Conservation (phyloP, 1,140 invertebrate species). For the Chelonus insularis region DNA sequence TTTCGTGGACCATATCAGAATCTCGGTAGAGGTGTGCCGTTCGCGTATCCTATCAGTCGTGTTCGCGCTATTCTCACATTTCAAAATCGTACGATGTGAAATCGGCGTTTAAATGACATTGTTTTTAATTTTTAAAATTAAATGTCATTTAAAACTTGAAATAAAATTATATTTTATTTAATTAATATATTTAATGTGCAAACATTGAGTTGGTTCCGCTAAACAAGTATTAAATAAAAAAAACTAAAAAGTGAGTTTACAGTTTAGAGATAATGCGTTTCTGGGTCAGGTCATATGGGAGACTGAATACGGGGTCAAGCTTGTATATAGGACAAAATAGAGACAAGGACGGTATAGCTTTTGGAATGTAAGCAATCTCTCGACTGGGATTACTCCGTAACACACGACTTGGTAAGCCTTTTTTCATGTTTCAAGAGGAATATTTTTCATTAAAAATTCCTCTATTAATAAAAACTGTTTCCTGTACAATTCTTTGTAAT, state of each 20-base stretch:
- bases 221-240: no score
- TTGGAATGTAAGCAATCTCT: constrained; percentile 17
- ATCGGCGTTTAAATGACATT: no score
- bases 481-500: neutral
- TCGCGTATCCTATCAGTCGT: constrained; percentile 23
- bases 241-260: neutral
- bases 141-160: no score
- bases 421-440: neutral
- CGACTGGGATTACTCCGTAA: constrained; percentile 12
- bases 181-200: neutral
- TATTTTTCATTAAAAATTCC: no score
- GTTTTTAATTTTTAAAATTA: no score
- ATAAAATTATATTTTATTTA: neutral
- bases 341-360: neutral
- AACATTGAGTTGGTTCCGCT: no score
- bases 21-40: constrained; percentile 45
- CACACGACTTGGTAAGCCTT: constrained; percentile 21
- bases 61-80: constrained; percentile 25
- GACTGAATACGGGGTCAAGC: no score
- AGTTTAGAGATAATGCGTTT: neutral
- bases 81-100: constrained; percentile 1
- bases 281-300: no score
- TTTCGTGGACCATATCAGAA: constrained; percentile 50
- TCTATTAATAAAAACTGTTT: neutral
- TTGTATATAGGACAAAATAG: neutral